Conservation (phyloP, 2,888 invertebrate species). For the Ennomos quercinarius region DNA sequence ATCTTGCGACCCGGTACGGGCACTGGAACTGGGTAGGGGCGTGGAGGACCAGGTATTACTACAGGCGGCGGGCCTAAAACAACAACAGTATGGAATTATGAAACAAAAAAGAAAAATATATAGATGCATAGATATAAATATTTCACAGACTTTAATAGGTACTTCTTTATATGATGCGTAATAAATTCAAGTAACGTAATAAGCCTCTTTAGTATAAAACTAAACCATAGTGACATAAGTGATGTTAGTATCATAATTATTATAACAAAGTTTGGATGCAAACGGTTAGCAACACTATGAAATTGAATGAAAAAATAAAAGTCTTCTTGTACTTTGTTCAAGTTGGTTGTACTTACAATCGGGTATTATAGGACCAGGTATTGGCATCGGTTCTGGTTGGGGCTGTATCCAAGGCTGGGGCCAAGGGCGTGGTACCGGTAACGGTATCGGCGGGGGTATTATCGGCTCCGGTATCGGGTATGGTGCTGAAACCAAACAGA, state of each 20-base stretch:
- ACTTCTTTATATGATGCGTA: no score
- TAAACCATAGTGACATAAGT: no score
- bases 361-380: conserved; percentile 25
- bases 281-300: no score
- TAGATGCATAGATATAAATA: not conserved
- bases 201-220: not conserved
- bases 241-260: no score
- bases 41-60: conserved; percentile 67
- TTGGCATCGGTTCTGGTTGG: conserved; percentile 12
- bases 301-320: not conserved
- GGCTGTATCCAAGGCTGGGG: conserved; percentile 28
- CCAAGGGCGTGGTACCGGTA: conserved; percentile 14
- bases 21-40: conserved; percentile 70
- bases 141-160: not conserved
- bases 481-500: conserved; percentile 6
- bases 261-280: no score
- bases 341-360: conserved; percentile 37
- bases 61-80: conserved; percentile 66
- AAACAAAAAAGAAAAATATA: not conserved
- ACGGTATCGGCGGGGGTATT: conserved; percentile 18
- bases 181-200: not conserved
- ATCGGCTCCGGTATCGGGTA: not conserved
- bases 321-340: no score
- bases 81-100: conserved; percentile 3
- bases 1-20: conserved; percentile 66